A percentile compares a stretch with the other conserved stretches of the same genome.
These are phyloP conservation scores for Aphelinus atriplicis DNA, from an alignment of 1,140 invertebrate species.

Conservation along the genomic window DNA sequence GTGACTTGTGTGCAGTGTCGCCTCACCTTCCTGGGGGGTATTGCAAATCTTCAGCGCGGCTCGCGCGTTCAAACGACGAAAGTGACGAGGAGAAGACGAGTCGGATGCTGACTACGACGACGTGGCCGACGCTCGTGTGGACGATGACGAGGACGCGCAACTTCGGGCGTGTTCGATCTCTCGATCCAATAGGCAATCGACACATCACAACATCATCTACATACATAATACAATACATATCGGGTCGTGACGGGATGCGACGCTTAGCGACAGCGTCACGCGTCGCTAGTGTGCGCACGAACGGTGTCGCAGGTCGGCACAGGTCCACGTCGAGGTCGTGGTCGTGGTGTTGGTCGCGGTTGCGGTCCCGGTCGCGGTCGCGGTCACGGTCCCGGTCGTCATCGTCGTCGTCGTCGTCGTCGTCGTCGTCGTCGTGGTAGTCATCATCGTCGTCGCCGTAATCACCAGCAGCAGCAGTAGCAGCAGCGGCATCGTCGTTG, in stretches of 20 bases:
- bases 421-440: not conserved
- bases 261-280: not conserved
- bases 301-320: no score
- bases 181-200: slow-evolving; percentile 10
- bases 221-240: slow-evolving; percentile 23
- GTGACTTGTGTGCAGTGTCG: no score
- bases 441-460: not conserved
- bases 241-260: not conserved
- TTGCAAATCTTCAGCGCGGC: not conserved
- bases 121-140: slow-evolving; percentile 9
- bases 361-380: slow-evolving; percentile 15
- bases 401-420: not conserved
- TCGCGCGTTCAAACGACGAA: slow-evolving; percentile 5
- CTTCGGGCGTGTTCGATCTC: not conserved
- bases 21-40: slow-evolving; percentile 5
- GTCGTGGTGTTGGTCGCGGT: not conserved
- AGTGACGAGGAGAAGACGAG: slow-evolving; percentile 1
- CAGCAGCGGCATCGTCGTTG: slow-evolving; percentile 41
- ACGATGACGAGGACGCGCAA: not conserved
- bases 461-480: slow-evolving; percentile 42
- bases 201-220: slow-evolving; percentile 3
- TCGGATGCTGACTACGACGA: slow-evolving; percentile 15
- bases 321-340: not conserved
- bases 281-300: no score
- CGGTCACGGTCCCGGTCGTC: not conserved